These are phyloP conservation scores for Rhizoglyphus robini DNA, from an alignment of 1,140 invertebrate genomes.

Conservation along the genomic window DNA sequence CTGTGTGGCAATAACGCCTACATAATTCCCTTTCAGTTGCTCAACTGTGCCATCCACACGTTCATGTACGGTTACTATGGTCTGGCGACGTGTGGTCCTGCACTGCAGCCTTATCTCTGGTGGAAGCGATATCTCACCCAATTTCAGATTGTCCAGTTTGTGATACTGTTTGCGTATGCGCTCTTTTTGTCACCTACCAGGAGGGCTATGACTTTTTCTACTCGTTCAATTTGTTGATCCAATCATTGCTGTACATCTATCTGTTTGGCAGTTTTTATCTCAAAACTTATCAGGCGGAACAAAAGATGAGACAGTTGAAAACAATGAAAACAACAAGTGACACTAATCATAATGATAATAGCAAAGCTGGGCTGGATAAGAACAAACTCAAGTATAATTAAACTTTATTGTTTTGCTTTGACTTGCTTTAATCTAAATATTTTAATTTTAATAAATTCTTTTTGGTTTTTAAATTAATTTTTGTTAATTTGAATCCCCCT, in stretches of 20 bases:
- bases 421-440: too few relatives aligned
- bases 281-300: neutral
- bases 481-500: too few relatives aligned
- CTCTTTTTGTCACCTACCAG: neutral
- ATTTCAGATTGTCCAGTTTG: conserved; percentile 37
- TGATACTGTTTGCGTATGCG: neutral
- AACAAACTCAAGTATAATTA: too few relatives aligned
- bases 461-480: too few relatives aligned
- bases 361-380: too few relatives aligned
- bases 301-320: too few relatives aligned
- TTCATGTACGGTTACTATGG: conserved; percentile 42
- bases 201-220: neutral
- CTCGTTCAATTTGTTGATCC: neutral
- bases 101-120: conserved; percentile 40
- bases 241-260: neutral
- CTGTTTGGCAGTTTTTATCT: neutral
- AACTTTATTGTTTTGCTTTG: too few relatives aligned
- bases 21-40: conserved; percentile 40
- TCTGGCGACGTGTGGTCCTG: conserved; percentile 40
- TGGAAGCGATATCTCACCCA: conserved; percentile 45
- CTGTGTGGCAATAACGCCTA: neutral
- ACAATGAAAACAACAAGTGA: too few relatives aligned
- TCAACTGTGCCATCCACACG: conserved; percentile 74
- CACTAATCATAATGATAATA: too few relatives aligned
- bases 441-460: too few relatives aligned